Evolutionary conservation across 2,888 invertebrate genomes (phyloP), one percentile per base, ranked within the genome.

Genomic region (Xestia ashworthii): DNA sequence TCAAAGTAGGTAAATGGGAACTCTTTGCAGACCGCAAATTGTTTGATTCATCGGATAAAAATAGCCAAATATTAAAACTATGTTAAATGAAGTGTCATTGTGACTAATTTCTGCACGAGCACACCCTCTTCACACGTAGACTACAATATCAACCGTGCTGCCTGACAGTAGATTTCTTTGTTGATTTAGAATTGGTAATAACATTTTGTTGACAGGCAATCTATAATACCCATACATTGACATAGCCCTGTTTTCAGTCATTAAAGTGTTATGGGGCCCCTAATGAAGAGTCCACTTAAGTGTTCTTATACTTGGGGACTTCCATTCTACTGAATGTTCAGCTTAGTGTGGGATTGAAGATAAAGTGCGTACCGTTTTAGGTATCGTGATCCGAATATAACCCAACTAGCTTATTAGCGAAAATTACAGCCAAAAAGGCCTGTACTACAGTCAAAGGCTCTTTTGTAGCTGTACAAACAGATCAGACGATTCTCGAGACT

Each of bases 251-350:
- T 44, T 41, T 75, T 64, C 32, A 38, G 67, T 25, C 14, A 25
- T 12, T 38, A 65, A 65, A n/a, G n/a, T n/a, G 32, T 41, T 44
- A 66, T 25, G 32, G 32, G 32, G 66, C 25, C 58, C 5, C 3
- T 41, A 65, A 55, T 76, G 32, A 76, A 67, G n/a, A 76, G 32
- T 38, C 44, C 9, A 72, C 48, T 48, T 38, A 73, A n/a, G 19
- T 14, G 41, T 16, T 48, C 11, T 22, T 41, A 16, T 66, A 55
- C 16, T 32, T 73, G 4, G 62, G 11, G 48, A 55, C 8, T 55
- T 68, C 38, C 38, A 50, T 25, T 46, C 46, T 44, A 41, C 48
- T 58, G 16, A 65, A 50, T 65, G 14, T 38, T 44, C 12, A 14
- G 9, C 12, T 70, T 71, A 38, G 19, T 19, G 50, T 50, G 58